Evolutionary conservation across 2,113 vertebrate genomes (phyloP), one percentile per base, ranked within the genome.

Genomic region (Choloepus hoffmanni): DNA sequence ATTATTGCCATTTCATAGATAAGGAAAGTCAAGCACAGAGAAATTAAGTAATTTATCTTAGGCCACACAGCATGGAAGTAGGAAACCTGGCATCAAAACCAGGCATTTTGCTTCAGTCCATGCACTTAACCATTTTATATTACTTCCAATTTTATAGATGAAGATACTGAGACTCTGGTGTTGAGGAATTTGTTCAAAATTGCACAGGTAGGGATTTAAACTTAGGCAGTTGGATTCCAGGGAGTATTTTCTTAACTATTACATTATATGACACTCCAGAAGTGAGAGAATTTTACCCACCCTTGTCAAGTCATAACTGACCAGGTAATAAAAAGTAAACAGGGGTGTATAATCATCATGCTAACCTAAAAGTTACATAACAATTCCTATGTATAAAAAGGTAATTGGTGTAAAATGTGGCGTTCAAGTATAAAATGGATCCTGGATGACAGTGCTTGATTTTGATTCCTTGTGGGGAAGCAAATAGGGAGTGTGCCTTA

Each of bases 61-160:
- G 18, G 24, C 86, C 65, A 58, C 48, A 58, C 24, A 93, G 50
- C 87, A 65, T 89, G 8, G 79, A 92, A 87, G 30, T 73, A 76
- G 62, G 18, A 83, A 93, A 83, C 23, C 6, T 36, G 43, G 28
- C 26, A 89, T 73, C 85, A 67, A 82, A 92, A 89, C 18, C 11
- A 88, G 13, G 48, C 14, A 65, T 84, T 95, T 79, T 95, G 48
- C 43, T 92, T 50, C 63, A 40, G 55, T 94, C 72, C 30, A 63
- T 76, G 28, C 7, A 91, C 68, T 89, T 92, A 76, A 82, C 90
- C 24, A 77, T 28, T 62, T 67, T 83, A 81, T 72, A 63, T 90
- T 84, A 48, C 43, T 89, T 96, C 60, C n/a, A 60, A 21, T 65
- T 95, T 93, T 85, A 48, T 84, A 73, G 36, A 72, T 76, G 33